phyloP scores from a whole-genome alignment of 2,113 vertebrate species.

The Genyomyrus donnyi region DNA sequence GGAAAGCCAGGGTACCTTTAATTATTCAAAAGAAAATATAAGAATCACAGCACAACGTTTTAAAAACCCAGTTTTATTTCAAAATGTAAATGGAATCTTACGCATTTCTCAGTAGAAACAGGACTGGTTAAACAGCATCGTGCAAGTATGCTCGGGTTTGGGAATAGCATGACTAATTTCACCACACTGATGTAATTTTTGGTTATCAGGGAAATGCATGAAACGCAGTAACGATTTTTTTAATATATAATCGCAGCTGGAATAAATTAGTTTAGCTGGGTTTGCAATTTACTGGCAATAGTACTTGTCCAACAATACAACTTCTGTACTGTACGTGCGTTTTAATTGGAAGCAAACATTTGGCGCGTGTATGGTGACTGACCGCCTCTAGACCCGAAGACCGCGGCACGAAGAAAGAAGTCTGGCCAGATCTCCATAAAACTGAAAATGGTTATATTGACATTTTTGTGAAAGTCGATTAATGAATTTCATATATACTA shows the following conservation, averaged over 20 bases:
- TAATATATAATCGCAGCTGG: not conserved
- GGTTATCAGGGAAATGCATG: not conserved
- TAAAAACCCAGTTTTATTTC: conserved; percentile 9
- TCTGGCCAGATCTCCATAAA: not conserved
- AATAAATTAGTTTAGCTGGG: not conserved
- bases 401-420: not conserved
- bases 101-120: not conserved
- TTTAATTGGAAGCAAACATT: not conserved
- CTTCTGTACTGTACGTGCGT: not conserved
- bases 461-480: not conserved
- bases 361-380: not conserved
- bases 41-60: not conserved
- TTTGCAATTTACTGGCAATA: not conserved
- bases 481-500: not conserved
- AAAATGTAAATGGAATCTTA: not conserved
- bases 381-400: not conserved
- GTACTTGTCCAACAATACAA: not conserved
- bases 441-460: not conserved
- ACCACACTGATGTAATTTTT: not conserved
- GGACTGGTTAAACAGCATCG: not conserved
- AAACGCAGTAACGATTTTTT: not conserved
- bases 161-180: not conserved
- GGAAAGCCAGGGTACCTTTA: not conserved
- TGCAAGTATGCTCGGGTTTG: not conserved
- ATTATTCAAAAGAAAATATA: not conserved